Percentiles rank a stretch among this genome's conserved stretches.
Evolutionary conservation across 2,797 vertebrate species (phyloP).

Genomic region (Lerista edwardsae): DNA sequence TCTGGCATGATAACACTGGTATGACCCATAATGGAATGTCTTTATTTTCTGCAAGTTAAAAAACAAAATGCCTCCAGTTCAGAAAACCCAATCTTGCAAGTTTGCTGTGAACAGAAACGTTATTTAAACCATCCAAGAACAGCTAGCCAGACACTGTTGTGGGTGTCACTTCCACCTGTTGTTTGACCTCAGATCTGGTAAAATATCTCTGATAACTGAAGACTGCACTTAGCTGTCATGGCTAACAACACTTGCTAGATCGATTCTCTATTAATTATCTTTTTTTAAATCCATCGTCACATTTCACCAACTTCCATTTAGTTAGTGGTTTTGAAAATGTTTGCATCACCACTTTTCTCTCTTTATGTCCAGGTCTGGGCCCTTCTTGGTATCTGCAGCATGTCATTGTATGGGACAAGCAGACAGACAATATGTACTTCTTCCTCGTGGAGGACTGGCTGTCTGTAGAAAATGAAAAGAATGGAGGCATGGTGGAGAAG

Average conservation of each 20-base stretch:
- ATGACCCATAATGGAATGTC: neutral
- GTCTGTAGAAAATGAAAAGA: slow-evolving; percentile 81
- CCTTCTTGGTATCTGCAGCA: slow-evolving; percentile 85
- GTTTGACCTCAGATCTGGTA: neutral
- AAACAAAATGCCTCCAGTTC: neutral
- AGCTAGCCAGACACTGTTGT: neutral
- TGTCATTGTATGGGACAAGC: slow-evolving; percentile 83
- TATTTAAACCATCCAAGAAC: neutral
- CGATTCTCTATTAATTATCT: neutral
- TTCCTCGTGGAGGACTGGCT: slow-evolving; percentile 86
- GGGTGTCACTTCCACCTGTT: neutral
- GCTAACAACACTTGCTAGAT: neutral
- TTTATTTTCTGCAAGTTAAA: neutral
- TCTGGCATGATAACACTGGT: slow-evolving; percentile 89
- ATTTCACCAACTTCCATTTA: neutral
- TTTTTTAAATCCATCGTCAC: neutral
- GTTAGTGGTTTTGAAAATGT: neutral
- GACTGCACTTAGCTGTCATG: neutral
- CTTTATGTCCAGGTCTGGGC: slow-evolving; percentile 75
- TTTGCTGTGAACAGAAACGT: neutral
- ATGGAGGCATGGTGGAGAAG: slow-evolving; percentile 79
- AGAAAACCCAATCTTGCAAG: neutral
- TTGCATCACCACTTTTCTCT: neutral
- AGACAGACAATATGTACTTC: slow-evolving; percentile 83
- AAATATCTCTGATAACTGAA: neutral